Evolutionary conservation across 2,113 vertebrate species (phyloP).

Genomic region (Alexandromys fortis): DNA sequence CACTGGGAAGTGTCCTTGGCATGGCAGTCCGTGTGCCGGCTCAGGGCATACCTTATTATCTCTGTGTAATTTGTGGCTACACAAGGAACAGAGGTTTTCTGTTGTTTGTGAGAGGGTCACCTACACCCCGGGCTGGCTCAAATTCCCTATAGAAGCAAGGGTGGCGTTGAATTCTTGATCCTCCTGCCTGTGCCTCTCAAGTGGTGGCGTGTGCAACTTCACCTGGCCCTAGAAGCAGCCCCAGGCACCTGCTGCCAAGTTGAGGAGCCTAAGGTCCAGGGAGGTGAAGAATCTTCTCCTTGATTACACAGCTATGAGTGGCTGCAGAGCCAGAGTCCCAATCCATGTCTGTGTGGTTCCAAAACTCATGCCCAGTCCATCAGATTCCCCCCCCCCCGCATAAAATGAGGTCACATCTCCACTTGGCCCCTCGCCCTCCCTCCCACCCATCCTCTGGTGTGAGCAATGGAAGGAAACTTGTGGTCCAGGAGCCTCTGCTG

Average conservation of each 20-base stretch:
- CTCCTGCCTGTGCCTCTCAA: background rate
- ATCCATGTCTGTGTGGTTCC: background rate
- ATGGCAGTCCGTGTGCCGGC: background rate
- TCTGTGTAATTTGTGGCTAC: background rate
- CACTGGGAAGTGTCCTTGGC: background rate
- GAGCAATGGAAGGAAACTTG: background rate
- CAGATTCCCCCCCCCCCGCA: background rate
- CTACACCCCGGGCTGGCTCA: background rate
- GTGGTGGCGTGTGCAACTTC: background rate
- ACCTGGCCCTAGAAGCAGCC: background rate
- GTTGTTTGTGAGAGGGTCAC: background rate
- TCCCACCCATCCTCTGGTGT: background rate
- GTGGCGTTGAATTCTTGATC: background rate
- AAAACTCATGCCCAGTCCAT: background rate
- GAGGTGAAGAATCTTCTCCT: background rate
- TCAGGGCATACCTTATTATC: background rate
- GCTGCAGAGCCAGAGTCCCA: background rate
- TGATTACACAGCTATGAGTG: background rate
- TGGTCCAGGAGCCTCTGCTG: background rate
- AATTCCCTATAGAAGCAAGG: background rate
- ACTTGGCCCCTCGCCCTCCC: background rate
- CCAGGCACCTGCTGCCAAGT: slow-evolving; percentile 30
- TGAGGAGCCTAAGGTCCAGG: background rate
- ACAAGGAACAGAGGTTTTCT: background rate
- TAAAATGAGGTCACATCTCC: background rate